Base-by-base conservation (phyloP, 92 coral and sea anemone species). In the Umimayanthus kanabou region DNA sequence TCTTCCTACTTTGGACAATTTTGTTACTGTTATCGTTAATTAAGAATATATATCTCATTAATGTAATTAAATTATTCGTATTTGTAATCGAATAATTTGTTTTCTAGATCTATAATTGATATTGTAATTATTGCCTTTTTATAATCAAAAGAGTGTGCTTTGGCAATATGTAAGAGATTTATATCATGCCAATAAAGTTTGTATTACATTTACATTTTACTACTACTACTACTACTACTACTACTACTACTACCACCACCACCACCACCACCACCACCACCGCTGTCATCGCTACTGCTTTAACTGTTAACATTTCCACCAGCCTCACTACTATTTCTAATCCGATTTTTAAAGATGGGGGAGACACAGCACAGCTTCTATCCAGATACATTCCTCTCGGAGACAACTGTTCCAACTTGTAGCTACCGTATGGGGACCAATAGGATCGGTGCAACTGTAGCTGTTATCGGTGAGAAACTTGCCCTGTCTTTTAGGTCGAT, bases 341-440 rank as follows among this genome's bases (percentile, higher is more conserved):
- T 80, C 50, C 37, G 37, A 26, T 80, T 80, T 58, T n/a, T n/a
- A n/a, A 58, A 80, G 85, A 80, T 61, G 53, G 71, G 10, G 4
- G 72, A 65, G 49, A 80, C 22, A 47, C 88, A 81, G 9, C 92
- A 87, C 65, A 61, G 45, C 15, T 78, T 86, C 16, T 69, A 80
- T 81, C 83, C 89, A 14, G 73, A 53, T n/a, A 57, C 58, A 4
- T 61, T 11, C 2, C 81, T 90, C n/a, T 83, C 88, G 49, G 98
- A 96, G 74, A 76, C 91, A 74, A 85, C 88, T 18, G 89, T 96
- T 9, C 98, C 98, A 37, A 96, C 98, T 16, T 96, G 98, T 69
- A 96, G 98, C 85, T 96, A 96, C 82, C 96, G 98, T 28, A 96
- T 96, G 98, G 98, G 98, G 23, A 96, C 98, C 16, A 75, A 76